Percentiles rank a stretch among this genome's conserved stretches.
Conservation (phyloP, 2,113 vertebrate genomes). For the Ceuthmochares aereus region DNA sequence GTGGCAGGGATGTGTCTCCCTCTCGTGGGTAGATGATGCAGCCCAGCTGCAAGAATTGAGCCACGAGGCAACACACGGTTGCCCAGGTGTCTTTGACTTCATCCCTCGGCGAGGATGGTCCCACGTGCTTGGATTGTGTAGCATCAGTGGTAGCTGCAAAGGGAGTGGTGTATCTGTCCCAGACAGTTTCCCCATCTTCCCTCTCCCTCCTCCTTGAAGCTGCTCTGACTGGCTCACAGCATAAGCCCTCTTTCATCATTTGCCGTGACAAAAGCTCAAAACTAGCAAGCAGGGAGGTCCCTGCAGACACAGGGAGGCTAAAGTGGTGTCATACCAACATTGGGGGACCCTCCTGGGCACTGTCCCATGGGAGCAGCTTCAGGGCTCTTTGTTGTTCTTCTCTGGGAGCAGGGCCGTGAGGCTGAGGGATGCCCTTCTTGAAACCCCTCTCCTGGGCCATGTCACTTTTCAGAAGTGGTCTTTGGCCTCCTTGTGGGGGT, state of each 20-base stretch:
- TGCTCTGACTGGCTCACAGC: neutral
- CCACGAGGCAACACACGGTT: accelerated
- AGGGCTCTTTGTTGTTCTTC: neutral
- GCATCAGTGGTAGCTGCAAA: neutral
- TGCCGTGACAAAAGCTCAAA: neutral
- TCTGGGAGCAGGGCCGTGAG: too few relatives aligned
- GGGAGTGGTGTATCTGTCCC: neutral
- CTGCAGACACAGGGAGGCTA: neutral
- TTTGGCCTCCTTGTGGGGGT: neutral
- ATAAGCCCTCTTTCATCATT: neutral
- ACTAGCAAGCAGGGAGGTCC: neutral
- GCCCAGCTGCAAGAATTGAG: neutral
- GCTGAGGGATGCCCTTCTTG: neutral
- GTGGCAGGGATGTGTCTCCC: neutral
- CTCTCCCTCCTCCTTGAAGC: neutral
- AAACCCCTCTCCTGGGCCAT: neutral
- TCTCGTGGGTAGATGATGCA: neutral
- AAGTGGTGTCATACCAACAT: neutral
- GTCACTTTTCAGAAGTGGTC: neutral
- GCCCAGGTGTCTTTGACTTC: neutral
- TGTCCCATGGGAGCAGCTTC: neutral
- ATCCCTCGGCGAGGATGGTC: neutral
- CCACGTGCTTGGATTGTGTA: neutral
- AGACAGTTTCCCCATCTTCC: neutral
- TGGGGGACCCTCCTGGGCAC: neutral